Conservation (phyloP, 2,888 invertebrate species). For the Brachyptera putata region DNA sequence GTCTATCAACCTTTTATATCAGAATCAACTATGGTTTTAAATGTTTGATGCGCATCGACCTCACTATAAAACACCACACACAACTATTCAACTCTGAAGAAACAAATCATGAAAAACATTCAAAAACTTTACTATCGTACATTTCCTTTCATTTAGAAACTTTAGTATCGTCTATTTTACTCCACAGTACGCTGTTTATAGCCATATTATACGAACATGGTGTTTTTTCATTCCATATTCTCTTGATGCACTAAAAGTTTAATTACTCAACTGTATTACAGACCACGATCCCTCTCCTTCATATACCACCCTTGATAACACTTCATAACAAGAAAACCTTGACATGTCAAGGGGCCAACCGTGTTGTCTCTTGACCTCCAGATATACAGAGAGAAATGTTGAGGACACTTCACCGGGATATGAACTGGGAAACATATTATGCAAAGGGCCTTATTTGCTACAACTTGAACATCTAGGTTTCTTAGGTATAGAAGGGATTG, state of each 20-base stretch:
- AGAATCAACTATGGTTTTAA: no score
- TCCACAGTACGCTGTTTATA: background rate
- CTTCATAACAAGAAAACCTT: no score
- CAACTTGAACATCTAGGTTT: background rate
- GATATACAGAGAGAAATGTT: background rate
- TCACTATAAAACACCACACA: no score
- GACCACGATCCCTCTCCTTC: background rate
- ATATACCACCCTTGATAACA: no score
- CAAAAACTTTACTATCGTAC: no score
- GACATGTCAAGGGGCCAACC: background rate
- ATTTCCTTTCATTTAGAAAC: background rate
- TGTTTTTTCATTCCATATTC: background rate
- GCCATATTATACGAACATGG: constrained; percentile 9
- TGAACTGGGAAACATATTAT: constrained; percentile 10
- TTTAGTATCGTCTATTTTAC: background rate
- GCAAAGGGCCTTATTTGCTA: background rate
- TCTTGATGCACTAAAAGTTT: background rate
- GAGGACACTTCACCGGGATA: background rate
- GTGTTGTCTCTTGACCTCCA: constrained; percentile 12
- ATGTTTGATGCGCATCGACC: no score
- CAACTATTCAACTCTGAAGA: no score
- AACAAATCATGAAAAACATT: no score
- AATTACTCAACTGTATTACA: background rate
- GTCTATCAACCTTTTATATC: no score
- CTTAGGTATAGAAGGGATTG: no score